These are phyloP conservation scores for Drosophila melanosoma DNA, from an alignment of 2,888 invertebrate species.

Conservation along the genomic window DNA sequence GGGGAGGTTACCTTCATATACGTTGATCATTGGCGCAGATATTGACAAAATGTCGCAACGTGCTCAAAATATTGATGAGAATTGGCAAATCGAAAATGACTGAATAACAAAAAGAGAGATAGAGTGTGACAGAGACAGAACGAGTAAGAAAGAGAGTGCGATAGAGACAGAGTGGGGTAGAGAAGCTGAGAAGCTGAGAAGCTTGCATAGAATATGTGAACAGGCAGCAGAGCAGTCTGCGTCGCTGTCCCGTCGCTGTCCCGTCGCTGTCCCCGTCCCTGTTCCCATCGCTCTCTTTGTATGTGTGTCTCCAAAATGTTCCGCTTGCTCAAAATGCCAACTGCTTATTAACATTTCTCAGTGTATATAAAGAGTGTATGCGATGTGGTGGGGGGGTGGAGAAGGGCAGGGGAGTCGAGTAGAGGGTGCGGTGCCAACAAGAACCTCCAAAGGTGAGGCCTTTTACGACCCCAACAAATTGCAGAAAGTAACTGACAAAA, in stretches of 20 bases:
- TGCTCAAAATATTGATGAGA: conserved; percentile 83
- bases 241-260: neutral
- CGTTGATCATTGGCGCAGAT: conserved; percentile 81
- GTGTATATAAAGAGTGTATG: neutral
- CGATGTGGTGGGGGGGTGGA: too few species aligned
- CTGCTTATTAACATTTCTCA: conserved; percentile 66
- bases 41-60: conserved; percentile 85
- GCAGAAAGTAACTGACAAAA: conserved; percentile 28
- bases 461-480: conserved; percentile 64
- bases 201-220: conserved; percentile 48
- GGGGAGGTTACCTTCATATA: conserved; percentile 26
- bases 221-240: neutral
- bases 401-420: neutral
- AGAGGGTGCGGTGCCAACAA: conserved; percentile 24
- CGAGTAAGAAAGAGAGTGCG: neutral
- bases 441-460: conserved; percentile 60
- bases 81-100: conserved; percentile 59
- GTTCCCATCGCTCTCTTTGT: neutral
- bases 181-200: conserved; percentile 35
- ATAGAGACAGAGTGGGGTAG: neutral
- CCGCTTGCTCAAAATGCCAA: conserved; percentile 46
- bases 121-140: neutral
- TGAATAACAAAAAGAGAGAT: neutral
- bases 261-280: too few species aligned
- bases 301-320: conserved; percentile 51